phyloP scores from a whole-genome alignment of 1,140 invertebrate species.

The Tetragnatha versicolor region DNA sequence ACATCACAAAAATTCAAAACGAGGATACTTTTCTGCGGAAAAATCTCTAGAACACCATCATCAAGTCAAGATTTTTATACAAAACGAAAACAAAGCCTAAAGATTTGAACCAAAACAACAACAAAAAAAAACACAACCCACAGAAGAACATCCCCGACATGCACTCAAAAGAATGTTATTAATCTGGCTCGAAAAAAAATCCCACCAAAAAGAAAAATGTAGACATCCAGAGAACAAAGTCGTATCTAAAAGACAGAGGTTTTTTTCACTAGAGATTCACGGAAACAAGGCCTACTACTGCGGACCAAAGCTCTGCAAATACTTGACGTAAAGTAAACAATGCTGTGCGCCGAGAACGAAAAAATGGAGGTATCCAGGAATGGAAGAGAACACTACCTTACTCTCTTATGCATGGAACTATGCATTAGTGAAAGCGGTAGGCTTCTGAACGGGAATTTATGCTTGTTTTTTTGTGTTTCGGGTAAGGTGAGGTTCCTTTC shows the following conservation, averaged over 20 bases:
- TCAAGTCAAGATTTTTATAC: too few relatives aligned
- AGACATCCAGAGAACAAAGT: background rate
- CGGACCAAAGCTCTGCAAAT: background rate
- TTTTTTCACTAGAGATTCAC: background rate
- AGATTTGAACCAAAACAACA: too few relatives aligned
- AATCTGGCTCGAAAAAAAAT: background rate
- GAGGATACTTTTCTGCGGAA: too few relatives aligned
- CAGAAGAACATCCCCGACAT: background rate
- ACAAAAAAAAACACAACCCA: too few relatives aligned
- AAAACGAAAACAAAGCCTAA: too few relatives aligned
- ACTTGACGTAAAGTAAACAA: background rate
- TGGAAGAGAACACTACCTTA: background rate
- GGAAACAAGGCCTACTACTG: background rate
- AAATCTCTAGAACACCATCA: too few relatives aligned
- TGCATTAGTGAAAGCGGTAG: slow-evolving; percentile 41
- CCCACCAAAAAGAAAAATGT: background rate
- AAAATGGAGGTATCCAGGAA: background rate
- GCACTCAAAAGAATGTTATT: background rate
- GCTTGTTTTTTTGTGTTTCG: too few relatives aligned
- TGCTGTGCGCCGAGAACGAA: background rate
- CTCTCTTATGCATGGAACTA: slow-evolving; percentile 48
- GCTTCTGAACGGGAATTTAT: background rate
- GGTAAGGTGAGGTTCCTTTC: background rate
- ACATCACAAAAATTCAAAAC: too few relatives aligned
- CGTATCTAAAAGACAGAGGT: slow-evolving; percentile 5